Conservation (phyloP, 1,140 invertebrate genomes). For the Aleiodes sp. region DNA sequence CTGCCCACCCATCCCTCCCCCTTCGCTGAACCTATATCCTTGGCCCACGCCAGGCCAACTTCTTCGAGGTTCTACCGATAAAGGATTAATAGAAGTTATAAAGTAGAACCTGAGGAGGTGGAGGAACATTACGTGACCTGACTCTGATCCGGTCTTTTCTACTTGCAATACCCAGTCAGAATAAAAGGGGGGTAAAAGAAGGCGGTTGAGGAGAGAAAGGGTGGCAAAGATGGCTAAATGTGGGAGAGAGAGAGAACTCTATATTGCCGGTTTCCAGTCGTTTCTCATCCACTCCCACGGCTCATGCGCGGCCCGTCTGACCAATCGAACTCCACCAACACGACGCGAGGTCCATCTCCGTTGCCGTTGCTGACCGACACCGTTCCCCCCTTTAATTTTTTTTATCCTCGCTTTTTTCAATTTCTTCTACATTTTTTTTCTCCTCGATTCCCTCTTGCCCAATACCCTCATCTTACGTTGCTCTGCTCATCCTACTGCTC, state of each 20-base stretch:
- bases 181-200: neutral
- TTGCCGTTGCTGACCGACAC: constrained; percentile 31
- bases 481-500: no score
- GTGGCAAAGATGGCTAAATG: neutral
- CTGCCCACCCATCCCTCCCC: neutral
- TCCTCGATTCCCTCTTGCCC: no score
- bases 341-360: constrained; percentile 58
- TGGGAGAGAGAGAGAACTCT: constrained; percentile 39
- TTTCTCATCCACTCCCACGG: constrained; percentile 58
- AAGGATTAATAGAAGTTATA: constrained; percentile 65
- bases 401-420: neutral
- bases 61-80: constrained; percentile 53
- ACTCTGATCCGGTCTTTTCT: constrained; percentile 61
- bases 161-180: constrained; percentile 22
- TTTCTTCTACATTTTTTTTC: constrained; percentile 5
- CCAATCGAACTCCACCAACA: constrained; percentile 61
- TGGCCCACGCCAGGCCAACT: constrained; percentile 43
- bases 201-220: neutral
- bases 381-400: constrained; percentile 22
- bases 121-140: constrained; percentile 62
- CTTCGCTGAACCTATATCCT: constrained; percentile 27
- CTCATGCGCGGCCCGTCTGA: constrained; percentile 61
- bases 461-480: no score
- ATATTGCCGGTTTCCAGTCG: constrained; percentile 60
- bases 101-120: constrained; percentile 61